phyloP scores from a whole-genome alignment of 2,888 invertebrate genomes.

The Cylindroiulus punctatus region DNA sequence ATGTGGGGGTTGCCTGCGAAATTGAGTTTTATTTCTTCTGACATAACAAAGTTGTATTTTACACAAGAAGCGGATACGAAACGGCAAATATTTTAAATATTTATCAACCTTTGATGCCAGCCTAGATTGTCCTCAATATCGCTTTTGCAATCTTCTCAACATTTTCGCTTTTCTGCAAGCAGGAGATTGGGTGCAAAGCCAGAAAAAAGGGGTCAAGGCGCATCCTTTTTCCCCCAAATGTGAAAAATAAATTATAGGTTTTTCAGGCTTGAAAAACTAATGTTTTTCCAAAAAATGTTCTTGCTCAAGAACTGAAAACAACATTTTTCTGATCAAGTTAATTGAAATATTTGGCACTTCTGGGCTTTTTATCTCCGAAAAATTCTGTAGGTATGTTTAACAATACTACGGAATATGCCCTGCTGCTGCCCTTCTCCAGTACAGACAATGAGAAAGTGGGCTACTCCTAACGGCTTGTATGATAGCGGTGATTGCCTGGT shows the following conservation, averaged over 20 bases:
- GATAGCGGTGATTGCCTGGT: no score
- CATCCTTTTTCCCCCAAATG: neutral
- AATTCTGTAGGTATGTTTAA: no score
- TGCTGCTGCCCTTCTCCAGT: no score
- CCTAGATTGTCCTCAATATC: neutral
- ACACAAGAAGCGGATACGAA: neutral
- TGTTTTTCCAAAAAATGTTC: no score
- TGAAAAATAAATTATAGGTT: neutral
- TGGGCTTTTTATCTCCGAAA: no score
- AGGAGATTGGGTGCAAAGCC: neutral
- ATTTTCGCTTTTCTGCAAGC: neutral
- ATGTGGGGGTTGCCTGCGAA: neutral
- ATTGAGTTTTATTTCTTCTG: neutral
- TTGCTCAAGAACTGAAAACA: no score
- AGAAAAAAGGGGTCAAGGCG: neutral
- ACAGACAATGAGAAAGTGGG: no score
- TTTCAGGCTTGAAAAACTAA: neutral
- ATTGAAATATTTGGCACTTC: no score
- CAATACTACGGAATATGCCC: no score
- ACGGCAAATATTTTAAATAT: neutral
- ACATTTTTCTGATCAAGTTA: no score
- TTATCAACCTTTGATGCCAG: neutral
- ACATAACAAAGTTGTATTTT: slow-evolving; percentile 1
- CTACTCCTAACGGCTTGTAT: no score
- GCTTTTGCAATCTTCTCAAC: neutral